Evolutionary conservation across 2,113 vertebrate species (phyloP), one percentile per base, ranked within the genome.

Genomic region (Panurus biarmicus): DNA sequence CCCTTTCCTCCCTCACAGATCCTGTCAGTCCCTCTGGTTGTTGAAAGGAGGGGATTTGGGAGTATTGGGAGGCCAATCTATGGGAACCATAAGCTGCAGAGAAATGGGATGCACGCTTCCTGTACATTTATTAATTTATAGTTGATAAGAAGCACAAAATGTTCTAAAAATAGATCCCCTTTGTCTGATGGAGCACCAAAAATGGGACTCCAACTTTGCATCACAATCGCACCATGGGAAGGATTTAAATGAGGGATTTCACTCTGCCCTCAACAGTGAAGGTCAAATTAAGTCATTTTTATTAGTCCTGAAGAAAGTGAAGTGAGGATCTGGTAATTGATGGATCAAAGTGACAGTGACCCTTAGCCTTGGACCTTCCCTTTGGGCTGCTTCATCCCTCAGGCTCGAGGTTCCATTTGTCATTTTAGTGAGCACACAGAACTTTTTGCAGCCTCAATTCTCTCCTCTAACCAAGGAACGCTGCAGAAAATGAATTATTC

Each of bases 261-360:
- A n/a, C 70, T 90, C 95, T 95, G 74, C 89, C 95, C 92, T 93
- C 65, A 71, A 44, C 92, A 60, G 60, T 47, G 67, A 96, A 97
- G 93, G 91, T 78, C 80, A 77, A 82, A 82, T 96, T 80, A 95
- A 96, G 93, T 97, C 92, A 88, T 88, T 87, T 88, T 89, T 88
- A 36, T 95, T 93, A 88, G 94, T 93, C 64, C 94, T 95, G 84
- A 62, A 78, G 81, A 87, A 73, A 76, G 85, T 89, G 92, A 91
- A 96, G 92, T 95, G 96, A 95, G 92, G 97, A 91, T 95, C 53
- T 26, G 82, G 28, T 97, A 96, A 97, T 96, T 96, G 97, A 92
- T 88, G 93, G 81, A 95, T 94, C 91, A 94, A 61, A 94, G 88
- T 83, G 71, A 53, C 88, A 48, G 15, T 94, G 96, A 97, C 97